Evolutionary conservation across 2,113 vertebrate genomes (phyloP).

Genomic region (Rhodinocichla rosea): DNA sequence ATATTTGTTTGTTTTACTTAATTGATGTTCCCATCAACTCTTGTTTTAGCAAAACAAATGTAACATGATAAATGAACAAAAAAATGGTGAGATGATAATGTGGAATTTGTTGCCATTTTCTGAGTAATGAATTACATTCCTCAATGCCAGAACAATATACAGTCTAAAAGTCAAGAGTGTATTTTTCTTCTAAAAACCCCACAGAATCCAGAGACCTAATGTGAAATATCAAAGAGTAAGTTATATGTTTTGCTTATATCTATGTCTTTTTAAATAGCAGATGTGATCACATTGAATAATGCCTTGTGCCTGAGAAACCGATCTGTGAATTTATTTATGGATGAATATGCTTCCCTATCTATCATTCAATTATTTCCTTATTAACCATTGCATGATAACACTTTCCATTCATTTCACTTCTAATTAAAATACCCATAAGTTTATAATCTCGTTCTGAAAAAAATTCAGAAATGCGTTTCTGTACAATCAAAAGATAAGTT

Average conservation of each 20-base stretch:
- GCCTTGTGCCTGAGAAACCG: neutral
- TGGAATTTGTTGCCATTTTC: neutral
- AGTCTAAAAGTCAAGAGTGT: neutral
- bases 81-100: neutral
- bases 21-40: neutral
- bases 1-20: neutral
- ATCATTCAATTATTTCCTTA: neutral
- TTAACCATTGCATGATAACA: neutral
- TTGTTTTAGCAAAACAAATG: neutral
- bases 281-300: neutral
- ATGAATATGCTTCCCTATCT: neutral
- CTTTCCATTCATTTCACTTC: neutral
- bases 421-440: neutral
- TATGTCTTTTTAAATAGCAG: neutral
- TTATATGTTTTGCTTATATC: neutral
- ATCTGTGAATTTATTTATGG: neutral
- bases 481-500: neutral
- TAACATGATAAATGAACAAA: neutral
- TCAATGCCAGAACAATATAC: neutral
- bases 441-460: neutral
- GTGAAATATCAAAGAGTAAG: neutral
- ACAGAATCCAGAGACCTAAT: neutral
- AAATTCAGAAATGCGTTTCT: neutral
- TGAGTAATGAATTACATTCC: neutral
- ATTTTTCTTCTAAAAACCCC: neutral